phyloP scores from a whole-genome alignment of 2,888 invertebrate genomes.

The Azorinus chamasolen region DNA sequence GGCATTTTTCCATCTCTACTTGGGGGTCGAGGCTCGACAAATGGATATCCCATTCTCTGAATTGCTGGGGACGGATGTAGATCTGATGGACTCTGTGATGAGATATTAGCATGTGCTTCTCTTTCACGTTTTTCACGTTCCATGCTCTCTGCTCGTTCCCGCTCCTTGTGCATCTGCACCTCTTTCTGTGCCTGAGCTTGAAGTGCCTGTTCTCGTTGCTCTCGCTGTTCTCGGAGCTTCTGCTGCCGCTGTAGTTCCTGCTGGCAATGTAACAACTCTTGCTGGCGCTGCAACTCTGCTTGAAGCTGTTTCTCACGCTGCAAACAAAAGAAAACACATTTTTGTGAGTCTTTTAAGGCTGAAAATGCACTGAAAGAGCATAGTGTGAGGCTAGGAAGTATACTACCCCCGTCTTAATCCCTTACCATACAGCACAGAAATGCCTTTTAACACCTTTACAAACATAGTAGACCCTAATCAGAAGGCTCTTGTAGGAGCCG shows the following conservation, averaged over 20 bases:
- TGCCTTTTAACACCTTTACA: too few species aligned
- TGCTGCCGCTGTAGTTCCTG: constrained; percentile 40
- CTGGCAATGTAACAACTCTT: not conserved
- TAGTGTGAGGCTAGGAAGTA: too few species aligned
- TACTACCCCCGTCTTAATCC: too few species aligned
- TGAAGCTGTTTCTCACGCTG: constrained; percentile 51
- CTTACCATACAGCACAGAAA: too few species aligned
- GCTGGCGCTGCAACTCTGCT: constrained; percentile 40
- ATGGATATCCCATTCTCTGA: constrained; percentile 55
- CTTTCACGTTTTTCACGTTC: constrained; percentile 53
- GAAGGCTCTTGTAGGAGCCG: too few species aligned
- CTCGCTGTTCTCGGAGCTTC: constrained; percentile 54
- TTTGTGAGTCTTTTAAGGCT: too few species aligned
- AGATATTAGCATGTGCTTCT: constrained; percentile 31
- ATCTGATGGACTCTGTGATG: constrained; percentile 48
- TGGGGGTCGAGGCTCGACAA: constrained; percentile 62
- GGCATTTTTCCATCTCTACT: constrained; percentile 54
- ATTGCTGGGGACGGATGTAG: constrained; percentile 52
- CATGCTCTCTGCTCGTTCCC: constrained; percentile 46
- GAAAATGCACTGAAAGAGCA: too few species aligned
- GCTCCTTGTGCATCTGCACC: constrained; percentile 62
- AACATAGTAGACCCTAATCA: too few species aligned
- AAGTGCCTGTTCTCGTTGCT: constrained; percentile 50
- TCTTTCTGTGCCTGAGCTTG: constrained; percentile 66
- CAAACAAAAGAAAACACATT: constrained; percentile 10